Conservation (phyloP, 2,888 invertebrate genomes). For the Tethea ocularis region DNA sequence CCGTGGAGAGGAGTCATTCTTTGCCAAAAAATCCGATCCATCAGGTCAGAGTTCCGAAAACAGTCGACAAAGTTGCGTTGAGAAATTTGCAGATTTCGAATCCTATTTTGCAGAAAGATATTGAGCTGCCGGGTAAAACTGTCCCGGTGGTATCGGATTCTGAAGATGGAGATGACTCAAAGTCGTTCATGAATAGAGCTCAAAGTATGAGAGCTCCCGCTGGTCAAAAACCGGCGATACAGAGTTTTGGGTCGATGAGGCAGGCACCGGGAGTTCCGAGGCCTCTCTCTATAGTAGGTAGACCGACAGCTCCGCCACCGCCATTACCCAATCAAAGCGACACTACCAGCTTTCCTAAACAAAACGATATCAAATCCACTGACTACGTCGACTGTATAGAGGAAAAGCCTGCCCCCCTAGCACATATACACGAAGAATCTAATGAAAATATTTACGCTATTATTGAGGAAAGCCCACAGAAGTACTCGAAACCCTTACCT, state of each 20-base stretch:
- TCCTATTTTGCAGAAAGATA: constrained; percentile 89
- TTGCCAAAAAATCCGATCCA: constrained; percentile 84
- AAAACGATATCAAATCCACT: constrained; percentile 59
- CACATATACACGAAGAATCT: constrained; percentile 86
- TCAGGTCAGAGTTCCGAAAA: constrained; percentile 85
- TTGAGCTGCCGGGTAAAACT: constrained; percentile 83
- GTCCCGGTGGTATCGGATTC: constrained; percentile 84
- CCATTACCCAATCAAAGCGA: constrained; percentile 82
- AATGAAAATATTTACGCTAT: constrained; percentile 93
- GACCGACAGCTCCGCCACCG: constrained; percentile 91
- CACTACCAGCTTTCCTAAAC: constrained; percentile 74
- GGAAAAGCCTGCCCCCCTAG: constrained; percentile 84
- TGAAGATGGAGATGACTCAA: constrained; percentile 81
- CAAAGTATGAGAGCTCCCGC: constrained; percentile 90
- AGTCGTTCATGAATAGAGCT: constrained; percentile 87
- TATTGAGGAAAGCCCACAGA: constrained; percentile 90
- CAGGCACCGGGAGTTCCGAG: constrained; percentile 86
- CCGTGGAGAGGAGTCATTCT: constrained; percentile 82
- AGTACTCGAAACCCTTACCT: constrained; percentile 65
- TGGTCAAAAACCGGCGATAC: constrained; percentile 85
- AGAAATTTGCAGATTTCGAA: constrained; percentile 92
- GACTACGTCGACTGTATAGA: constrained; percentile 93
- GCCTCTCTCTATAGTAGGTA: constrained; percentile 88
- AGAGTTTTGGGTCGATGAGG: constrained; percentile 93
- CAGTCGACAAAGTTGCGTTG: constrained; percentile 87